Base-by-base conservation (phyloP, 1,140 invertebrate genomes). In the Aphidius ervi region DNA sequence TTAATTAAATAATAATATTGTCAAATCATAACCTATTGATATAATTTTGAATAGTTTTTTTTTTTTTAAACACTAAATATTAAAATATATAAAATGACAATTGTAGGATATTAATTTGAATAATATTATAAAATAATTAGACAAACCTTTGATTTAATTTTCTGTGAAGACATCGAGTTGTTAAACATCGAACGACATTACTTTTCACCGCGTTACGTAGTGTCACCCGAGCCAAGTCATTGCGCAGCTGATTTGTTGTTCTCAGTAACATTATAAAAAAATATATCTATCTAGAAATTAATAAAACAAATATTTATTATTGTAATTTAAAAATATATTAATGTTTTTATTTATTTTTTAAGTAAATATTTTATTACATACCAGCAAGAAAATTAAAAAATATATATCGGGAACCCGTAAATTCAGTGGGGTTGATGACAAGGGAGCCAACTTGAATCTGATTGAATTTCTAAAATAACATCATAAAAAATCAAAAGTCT, bases 171-270 rank as follows among this genome's bases (percentile, higher is more conserved):
- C 83, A 83, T 73, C 86, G 84, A 62, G 82, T 82, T 54, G 80
- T 81, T 58, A 86, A 63, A 72, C 84, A 85, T 75, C 84, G 82
- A 54, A 83, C 76, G 63, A 81, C 65, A 73, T 85, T 87, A 53
- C 71, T 78, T 63, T 82, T 75, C 46, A 84, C 68, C 62, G 79
- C 75, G 78, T 81, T 85, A 74, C 81, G 83, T 20, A 86, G 67
- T 67, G 82, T 81, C 67, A 81, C 78, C 67, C 81, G 84, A 65
- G 84, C 71, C 63, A 86, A 77, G 68, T 86, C 85, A 70, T 85
- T 87, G 81, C 86, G 85, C 74, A 85, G 73, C 65, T 83, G 75
- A 72, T 83, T 82, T 69, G 85, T 87, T 56, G 72, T 67, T 40
- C 72, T 65, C 68, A 73, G 67, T 67, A 71, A 68, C 56, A 63